A percentile compares a stretch with the other conserved stretches of the same genome.
Conservation (phyloP, 2,113 vertebrate species). For the Hypomesus transpacificus region DNA sequence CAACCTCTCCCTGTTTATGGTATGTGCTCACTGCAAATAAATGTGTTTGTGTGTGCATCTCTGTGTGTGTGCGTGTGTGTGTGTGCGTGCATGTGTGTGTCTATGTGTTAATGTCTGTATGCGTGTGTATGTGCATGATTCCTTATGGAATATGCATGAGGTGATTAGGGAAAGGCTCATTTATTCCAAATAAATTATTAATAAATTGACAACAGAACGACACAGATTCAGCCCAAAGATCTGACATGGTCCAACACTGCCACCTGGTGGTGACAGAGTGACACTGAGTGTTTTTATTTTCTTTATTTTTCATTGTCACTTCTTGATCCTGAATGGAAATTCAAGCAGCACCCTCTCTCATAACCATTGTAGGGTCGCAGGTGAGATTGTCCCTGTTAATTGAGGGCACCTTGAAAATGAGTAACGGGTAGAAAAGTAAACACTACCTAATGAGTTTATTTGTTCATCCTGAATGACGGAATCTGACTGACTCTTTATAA, state of each 20-base stretch:
- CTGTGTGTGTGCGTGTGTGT: neutral
- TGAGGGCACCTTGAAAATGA: too few relatives aligned
- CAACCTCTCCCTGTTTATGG: neutral
- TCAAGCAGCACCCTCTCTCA: too few relatives aligned
- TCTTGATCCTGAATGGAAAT: too few relatives aligned
- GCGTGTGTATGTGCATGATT: neutral
- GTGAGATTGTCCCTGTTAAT: too few relatives aligned
- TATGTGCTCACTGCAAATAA: neutral
- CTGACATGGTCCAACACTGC: neutral
- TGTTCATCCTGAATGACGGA: too few relatives aligned
- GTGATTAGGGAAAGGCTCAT: neutral
- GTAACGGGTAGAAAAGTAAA: too few relatives aligned
- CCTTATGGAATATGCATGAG: slow-evolving; percentile 5
- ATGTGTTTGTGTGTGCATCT: neutral
- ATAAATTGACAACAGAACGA: neutral
- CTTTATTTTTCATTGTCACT: too few relatives aligned
- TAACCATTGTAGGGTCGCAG: too few relatives aligned
- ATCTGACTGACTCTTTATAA: too few relatives aligned
- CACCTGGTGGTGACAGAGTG: neutral
- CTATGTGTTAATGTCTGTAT: neutral
- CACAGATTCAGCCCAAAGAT: neutral
- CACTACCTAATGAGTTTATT: too few relatives aligned
- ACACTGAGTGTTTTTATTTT: neutral
- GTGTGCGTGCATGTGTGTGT: neutral
- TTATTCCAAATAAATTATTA: neutral